A percentile compares a stretch with the other conserved stretches of the same genome.
Evolutionary conservation across 1,140 invertebrate species (phyloP).

Genomic region (Pseudomyrmex cubaensis): DNA sequence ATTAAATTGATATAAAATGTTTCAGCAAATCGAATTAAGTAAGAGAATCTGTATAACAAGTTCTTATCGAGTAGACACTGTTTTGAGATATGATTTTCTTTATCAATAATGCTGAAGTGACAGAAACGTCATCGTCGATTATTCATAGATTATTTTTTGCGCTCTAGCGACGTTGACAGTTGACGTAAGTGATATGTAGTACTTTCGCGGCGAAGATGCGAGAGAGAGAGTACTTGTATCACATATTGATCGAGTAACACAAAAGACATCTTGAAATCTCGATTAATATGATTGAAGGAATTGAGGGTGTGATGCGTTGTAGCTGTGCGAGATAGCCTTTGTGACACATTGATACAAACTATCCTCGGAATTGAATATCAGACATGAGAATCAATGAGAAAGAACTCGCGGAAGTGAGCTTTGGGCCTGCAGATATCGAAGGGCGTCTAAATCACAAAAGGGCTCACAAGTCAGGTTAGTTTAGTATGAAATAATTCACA

Average conservation of each 20-base stretch:
- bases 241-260: not conserved
- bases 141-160: not conserved
- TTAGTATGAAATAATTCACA: slow-evolving; percentile 3
- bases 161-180: not conserved
- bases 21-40: no score
- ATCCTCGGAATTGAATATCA: not conserved
- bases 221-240: not conserved
- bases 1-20: no score
- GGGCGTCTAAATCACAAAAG: slow-evolving; percentile 89
- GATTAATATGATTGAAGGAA: not conserved
- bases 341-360: not conserved
- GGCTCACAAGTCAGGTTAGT: slow-evolving; percentile 85
- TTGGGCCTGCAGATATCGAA: slow-evolving; percentile 87
- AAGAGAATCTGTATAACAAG: no score
- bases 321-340: not conserved
- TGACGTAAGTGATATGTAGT: not conserved
- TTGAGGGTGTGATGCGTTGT: not conserved
- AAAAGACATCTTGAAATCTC: not conserved
- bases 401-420: slow-evolving; percentile 87
- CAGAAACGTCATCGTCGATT: not conserved
- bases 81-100: not conserved
- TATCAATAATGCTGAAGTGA: not conserved
- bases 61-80: no score
- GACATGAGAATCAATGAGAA: slow-evolving; percentile 89
- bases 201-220: not conserved